These are phyloP conservation scores for Tolmerus cingulatus DNA, from an alignment of 2,888 invertebrate species.

Conservation along the genomic window DNA sequence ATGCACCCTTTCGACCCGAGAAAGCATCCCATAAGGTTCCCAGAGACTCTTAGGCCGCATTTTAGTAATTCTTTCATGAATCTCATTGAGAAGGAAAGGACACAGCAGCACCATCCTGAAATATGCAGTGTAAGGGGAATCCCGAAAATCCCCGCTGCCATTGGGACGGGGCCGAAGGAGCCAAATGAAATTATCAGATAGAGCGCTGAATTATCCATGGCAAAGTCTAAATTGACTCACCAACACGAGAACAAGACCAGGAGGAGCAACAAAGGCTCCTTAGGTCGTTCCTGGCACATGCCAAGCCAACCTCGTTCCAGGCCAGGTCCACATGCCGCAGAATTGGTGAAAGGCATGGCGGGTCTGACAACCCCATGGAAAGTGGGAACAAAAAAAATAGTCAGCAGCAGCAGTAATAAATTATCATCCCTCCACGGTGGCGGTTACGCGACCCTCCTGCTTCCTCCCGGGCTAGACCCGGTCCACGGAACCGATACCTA, in stretches of 20 bases:
- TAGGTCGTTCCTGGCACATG: neutral
- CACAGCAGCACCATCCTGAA: neutral
- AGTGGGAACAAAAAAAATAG: neutral
- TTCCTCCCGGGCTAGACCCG: neutral
- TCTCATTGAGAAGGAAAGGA: neutral
- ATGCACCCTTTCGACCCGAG: neutral
- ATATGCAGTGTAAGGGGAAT: neutral
- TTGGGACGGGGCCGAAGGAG: neutral
- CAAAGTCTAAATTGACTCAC: neutral
- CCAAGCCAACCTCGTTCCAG: constrained; percentile 51
- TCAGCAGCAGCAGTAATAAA: constrained; percentile 8
- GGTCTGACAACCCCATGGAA: neutral
- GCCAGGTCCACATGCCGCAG: constrained; percentile 45
- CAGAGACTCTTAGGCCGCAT: neutral
- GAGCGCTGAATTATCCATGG: neutral
- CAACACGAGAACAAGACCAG: neutral
- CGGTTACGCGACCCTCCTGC: constrained; percentile 1
- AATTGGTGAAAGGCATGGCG: constrained; percentile 53
- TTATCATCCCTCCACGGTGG: neutral
- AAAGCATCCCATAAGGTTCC: neutral
- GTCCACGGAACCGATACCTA: neutral
- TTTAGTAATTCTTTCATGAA: neutral
- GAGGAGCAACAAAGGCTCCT: neutral
- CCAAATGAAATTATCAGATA: neutral
- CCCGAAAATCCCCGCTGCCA: neutral